Conservation (phyloP, 2,113 vertebrate genomes). For the Myanophis thanlyinensis region DNA sequence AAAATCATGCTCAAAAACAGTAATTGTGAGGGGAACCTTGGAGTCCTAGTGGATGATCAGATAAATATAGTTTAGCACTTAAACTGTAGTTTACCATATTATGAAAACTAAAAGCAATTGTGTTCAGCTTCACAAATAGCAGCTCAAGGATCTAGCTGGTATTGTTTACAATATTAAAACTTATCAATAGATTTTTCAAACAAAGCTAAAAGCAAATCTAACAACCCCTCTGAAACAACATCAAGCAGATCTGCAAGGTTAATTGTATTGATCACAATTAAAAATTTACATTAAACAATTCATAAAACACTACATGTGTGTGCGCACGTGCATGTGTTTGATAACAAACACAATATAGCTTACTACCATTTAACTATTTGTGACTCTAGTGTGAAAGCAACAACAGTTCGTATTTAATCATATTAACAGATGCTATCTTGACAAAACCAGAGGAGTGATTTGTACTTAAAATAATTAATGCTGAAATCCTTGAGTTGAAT, state of each 20-base stretch:
- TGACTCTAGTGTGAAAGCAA: neutral
- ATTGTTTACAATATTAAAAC: neutral
- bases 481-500: neutral
- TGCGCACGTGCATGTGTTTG: too few species aligned
- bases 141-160: neutral
- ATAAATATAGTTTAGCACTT: too few species aligned
- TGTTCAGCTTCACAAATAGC: neutral
- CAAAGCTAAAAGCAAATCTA: neutral
- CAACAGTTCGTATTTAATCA: neutral
- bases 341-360: neutral
- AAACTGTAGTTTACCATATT: neutral
- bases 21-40: neutral
- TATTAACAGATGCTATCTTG: neutral
- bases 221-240: neutral
- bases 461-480: neutral
- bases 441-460: neutral
- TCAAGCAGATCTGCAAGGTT: neutral
- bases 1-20: neutral
- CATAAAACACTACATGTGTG: too few species aligned
- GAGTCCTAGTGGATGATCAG: neutral
- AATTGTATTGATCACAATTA: neutral
- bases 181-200: neutral
- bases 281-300: too few species aligned
- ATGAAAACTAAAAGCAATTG: neutral
- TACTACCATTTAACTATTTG: neutral